These are phyloP conservation scores for Drosophila nigrodunni DNA, from an alignment of 1,140 invertebrate species.

Conservation along the genomic window DNA sequence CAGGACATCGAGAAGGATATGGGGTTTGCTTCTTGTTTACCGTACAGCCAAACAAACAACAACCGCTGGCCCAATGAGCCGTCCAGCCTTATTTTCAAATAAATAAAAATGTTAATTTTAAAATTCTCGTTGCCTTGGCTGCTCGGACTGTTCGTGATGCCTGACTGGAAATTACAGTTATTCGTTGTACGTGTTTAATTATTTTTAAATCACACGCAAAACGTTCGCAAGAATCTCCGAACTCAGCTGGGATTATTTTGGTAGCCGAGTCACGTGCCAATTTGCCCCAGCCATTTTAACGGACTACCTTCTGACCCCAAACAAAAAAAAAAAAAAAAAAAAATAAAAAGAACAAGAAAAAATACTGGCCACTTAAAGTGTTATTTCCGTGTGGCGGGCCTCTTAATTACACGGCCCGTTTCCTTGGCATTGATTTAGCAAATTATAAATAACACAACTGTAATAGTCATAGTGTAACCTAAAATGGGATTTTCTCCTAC, in stretches of 20 bases:
- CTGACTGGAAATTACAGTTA: conserved; percentile 77
- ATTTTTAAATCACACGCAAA: conserved; percentile 81
- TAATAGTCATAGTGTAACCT: background rate
- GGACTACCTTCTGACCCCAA: conserved; percentile 34
- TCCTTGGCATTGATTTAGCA: conserved; percentile 35
- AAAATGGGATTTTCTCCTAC: background rate
- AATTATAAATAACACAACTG: conserved; percentile 54
- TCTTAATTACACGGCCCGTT: conserved; percentile 71
- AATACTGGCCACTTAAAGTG: conserved; percentile 76
- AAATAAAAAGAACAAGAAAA: conserved; percentile 22
- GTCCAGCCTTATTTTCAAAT: conserved; percentile 69
- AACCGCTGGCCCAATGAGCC: conserved; percentile 68
- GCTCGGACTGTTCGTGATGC: conserved; percentile 27
- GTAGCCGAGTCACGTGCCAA: conserved; percentile 75
- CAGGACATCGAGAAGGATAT: conserved; percentile 29
- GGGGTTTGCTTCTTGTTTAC: conserved; percentile 21
- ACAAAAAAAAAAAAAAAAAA: background rate
- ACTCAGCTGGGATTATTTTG: conserved; percentile 45
- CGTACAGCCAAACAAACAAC: conserved; percentile 26
- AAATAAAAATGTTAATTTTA: conserved; percentile 83
- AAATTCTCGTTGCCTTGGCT: conserved; percentile 43
- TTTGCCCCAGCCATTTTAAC: conserved; percentile 71
- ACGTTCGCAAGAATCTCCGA: conserved; percentile 32
- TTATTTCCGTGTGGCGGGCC: conserved; percentile 74
- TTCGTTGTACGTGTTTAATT: conserved; percentile 82